Base-by-base conservation (phyloP, 2,888 invertebrate genomes). In the Andrena camellia region DNA sequence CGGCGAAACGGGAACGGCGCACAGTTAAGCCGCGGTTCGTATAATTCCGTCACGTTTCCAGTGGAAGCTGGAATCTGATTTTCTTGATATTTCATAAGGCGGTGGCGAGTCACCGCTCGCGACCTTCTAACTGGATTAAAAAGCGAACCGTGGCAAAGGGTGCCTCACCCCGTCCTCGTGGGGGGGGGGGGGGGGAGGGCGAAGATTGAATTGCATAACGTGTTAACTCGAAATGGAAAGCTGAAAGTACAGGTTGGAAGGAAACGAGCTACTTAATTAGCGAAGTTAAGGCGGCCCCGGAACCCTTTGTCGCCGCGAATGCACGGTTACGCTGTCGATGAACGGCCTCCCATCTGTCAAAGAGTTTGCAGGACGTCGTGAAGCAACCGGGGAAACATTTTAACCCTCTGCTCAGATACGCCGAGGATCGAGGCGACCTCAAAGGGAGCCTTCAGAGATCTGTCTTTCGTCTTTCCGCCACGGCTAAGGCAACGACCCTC, bases 71-170 rank as follows among this genome's bases (percentile, higher is more conserved):
- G 57, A 77, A 81, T 83, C 70, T 81, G 76, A 81, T 82, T 82
- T 81, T 64, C 83, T 69, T 72, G 76, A 76, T 76, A 76, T 81
- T 72, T 83, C 60, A 68, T 63, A 75, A 72, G 72, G 80, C 80
- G 67, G n/a, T 62, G 54, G 68, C 67, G 52, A 31, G 29, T 54
- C 26, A 50, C 63, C 31, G 10, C 66, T 57, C 66, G 26, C 59
- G 33, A 26, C 50, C 6, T 20, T 4, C 31, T 79, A 81, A 81
- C 63, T 7, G 20, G 29, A 71, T 81, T 81, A 81, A 81, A 79
- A 81, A 79, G 26, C 42, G 81, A 68, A 68, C 54, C 64, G 60
- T 10, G 20, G 50, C 63, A 54, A 42, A 17, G 42, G 42, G 13
- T 17, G 13, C 13, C 13, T 42, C 3, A 2, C 42, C 42, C 42